Conservation (phyloP, 2,888 invertebrate species). For the Dyspetes luteomarginatus region DNA sequence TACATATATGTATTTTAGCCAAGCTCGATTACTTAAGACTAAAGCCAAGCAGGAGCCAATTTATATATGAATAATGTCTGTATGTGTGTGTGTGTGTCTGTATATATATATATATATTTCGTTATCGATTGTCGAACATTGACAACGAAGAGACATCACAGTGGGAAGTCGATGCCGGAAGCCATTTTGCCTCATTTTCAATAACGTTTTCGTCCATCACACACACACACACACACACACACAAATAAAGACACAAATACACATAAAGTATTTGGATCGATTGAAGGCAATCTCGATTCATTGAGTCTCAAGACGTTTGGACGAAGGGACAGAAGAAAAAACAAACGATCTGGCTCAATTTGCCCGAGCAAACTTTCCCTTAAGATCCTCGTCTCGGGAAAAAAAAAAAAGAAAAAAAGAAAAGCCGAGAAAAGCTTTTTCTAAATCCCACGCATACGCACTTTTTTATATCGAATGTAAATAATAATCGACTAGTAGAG, state of each 20-base stretch:
- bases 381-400: background rate
- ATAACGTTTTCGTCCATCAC: background rate
- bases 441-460: background rate
- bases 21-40: background rate
- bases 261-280: slow-evolving; percentile 25
- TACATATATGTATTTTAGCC: background rate
- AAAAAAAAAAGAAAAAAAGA: background rate
- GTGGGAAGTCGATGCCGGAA: slow-evolving; percentile 26
- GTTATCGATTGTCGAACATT: slow-evolving; percentile 29
- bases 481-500: background rate
- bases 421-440: background rate
- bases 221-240: background rate
- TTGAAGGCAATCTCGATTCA: slow-evolving; percentile 39
- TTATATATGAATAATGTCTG: background rate
- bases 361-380: slow-evolving; percentile 8
- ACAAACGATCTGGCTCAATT: background rate
- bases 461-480: slow-evolving; percentile 1
- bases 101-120: background rate
- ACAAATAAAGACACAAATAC: background rate
- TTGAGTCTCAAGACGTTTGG: slow-evolving; percentile 18
- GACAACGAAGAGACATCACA: slow-evolving; percentile 32
- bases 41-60: background rate
- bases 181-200: slow-evolving; percentile 12
- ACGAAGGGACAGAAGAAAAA: background rate
- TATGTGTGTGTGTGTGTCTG: background rate